Evolutionary conservation across 2,888 invertebrate species (phyloP).

Genomic region (Coronaproctus castanopsis): DNA sequence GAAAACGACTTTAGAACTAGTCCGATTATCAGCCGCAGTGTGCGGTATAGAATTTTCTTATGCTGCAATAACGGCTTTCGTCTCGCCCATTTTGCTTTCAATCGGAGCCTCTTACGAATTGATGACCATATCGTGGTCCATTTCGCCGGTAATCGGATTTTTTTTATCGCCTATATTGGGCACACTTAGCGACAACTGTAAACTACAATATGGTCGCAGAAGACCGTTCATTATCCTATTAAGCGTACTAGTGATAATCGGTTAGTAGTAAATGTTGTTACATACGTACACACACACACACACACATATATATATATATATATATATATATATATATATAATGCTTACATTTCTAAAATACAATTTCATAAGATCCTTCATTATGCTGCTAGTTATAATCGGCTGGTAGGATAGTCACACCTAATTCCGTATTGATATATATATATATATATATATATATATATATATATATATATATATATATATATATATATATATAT

Average conservation of each 20-base stretch:
- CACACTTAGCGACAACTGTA: conserved; percentile 77
- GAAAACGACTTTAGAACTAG: conserved; percentile 58
- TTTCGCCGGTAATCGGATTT: conserved; percentile 84
- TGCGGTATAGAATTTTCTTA: conserved; percentile 97
- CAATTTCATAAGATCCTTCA: no score
- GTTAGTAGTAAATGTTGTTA: conserved; percentile 29
- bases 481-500: no score
- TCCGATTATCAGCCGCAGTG: conserved; percentile 77
- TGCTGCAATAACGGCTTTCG: conserved; percentile 92
- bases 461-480: no score
- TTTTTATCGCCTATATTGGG: conserved; percentile 82
- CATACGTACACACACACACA: no score
- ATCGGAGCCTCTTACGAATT: conserved; percentile 80
- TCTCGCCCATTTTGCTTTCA: conserved; percentile 79
- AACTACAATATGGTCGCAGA: conserved; percentile 56
- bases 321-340: no score
- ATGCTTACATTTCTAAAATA: no score
- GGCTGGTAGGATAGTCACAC: no score
- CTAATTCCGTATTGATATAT: no score
- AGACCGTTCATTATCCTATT: conserved; percentile 78
- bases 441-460: no score
- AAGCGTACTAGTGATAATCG: conserved; percentile 72
- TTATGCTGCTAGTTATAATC: no score
- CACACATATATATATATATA: no score
- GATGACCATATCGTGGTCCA: conserved; percentile 90